A percentile compares a stretch with the other conserved stretches of the same genome.
phyloP scores from a whole-genome alignment of 2,797 vertebrate genomes.

The Parotocinclus haroldoi region DNA sequence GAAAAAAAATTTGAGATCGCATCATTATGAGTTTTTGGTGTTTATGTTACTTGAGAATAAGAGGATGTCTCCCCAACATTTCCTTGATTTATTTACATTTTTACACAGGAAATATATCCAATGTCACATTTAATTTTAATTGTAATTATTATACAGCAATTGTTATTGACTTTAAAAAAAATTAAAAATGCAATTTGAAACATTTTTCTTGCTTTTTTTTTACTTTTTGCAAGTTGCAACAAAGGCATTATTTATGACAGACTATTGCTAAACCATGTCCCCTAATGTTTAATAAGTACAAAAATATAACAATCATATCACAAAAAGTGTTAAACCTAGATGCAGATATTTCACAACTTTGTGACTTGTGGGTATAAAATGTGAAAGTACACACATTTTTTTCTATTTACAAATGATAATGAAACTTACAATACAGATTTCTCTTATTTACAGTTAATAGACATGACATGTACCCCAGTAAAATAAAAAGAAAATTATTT shows the following conservation, averaged over 20 bases:
- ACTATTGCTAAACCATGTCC: slow-evolving; percentile 30
- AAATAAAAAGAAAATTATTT: slow-evolving; percentile 45
- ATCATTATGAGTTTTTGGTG: slow-evolving; percentile 12
- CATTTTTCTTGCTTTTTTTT: not conserved
- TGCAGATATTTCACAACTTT: slow-evolving; percentile 47
- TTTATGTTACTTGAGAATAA: slow-evolving; percentile 30
- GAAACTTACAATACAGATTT: slow-evolving; percentile 74
- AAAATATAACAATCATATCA: slow-evolving; percentile 65
- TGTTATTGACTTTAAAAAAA: slow-evolving; percentile 28
- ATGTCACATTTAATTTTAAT: slow-evolving; percentile 52
- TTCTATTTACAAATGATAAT: slow-evolving; percentile 76
- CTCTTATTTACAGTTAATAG: slow-evolving; percentile 80
- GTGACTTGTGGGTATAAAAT: slow-evolving; percentile 64
- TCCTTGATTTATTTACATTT: slow-evolving; percentile 57
- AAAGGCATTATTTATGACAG: slow-evolving; percentile 40
- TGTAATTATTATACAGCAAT: slow-evolving; percentile 57
- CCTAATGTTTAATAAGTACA: slow-evolving; percentile 54
- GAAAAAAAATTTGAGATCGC: slow-evolving; percentile 13
- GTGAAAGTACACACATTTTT: slow-evolving; percentile 38
- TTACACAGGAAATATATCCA: slow-evolving; percentile 57
- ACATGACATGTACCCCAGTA: slow-evolving; percentile 57
- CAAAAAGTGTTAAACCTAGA: slow-evolving; percentile 52
- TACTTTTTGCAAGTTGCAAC: slow-evolving; percentile 56
- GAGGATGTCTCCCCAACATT: slow-evolving; percentile 10
- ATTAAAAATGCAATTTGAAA: not conserved